Conservation (phyloP, 2,888 invertebrate genomes). For the Drosophila paramelanica region DNA sequence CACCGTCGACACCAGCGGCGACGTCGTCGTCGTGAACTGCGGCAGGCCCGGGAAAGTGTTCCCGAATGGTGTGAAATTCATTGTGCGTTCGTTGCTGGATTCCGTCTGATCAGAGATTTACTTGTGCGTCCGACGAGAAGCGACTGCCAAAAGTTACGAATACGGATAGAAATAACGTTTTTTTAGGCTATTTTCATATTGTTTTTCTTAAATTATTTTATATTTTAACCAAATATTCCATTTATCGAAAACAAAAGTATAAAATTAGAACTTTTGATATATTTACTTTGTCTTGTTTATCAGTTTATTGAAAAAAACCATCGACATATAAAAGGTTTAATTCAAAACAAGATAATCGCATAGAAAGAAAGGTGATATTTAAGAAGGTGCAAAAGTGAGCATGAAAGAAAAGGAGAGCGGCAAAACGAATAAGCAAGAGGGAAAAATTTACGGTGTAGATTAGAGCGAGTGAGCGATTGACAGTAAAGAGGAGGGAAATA, state of each 20-base stretch:
- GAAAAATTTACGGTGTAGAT: no score
- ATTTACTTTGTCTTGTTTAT: no score
- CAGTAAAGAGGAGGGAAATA: no score
- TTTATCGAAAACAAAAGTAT: neutral
- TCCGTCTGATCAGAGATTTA: constrained; percentile 13
- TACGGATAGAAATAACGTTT: neutral
- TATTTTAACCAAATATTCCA: neutral
- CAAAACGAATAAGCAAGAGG: no score
- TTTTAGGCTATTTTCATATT: neutral
- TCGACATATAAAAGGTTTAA: neutral
- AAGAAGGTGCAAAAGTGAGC: neutral
- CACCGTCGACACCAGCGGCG: constrained; percentile 87
- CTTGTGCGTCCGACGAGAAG: constrained; percentile 19
- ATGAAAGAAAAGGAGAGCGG: neutral
- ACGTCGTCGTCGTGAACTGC: constrained; percentile 88
- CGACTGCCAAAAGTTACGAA: constrained; percentile 18
- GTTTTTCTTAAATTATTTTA: neutral
- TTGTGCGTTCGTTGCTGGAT: constrained; percentile 81
- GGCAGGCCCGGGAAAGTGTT: constrained; percentile 92
- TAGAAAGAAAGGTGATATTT: neutral
- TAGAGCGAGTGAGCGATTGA: neutral
- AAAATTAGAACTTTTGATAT: neutral
- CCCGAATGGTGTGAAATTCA: constrained; percentile 95
- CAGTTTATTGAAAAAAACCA: neutral
- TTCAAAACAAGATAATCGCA: neutral